Conservation (phyloP, 1,140 invertebrate species). For the Trachymyrmex septentrionalis region DNA sequence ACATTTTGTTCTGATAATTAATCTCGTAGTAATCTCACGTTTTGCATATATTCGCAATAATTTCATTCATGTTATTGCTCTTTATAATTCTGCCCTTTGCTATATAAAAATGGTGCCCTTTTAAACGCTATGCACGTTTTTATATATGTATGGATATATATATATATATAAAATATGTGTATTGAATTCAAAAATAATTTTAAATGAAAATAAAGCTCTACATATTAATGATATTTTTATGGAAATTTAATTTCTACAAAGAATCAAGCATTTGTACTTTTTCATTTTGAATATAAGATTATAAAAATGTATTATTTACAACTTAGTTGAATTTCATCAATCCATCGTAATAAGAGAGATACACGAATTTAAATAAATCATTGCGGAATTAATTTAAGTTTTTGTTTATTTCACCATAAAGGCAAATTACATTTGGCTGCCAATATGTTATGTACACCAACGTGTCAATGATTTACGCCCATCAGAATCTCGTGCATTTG, state of each 20-base stretch:
- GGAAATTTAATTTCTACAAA: not conserved
- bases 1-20: conserved; percentile 43
- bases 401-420: conserved; percentile 4
- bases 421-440: conserved; percentile 6
- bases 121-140: not conserved
- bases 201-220: not conserved
- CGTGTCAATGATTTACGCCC: conserved; percentile 31
- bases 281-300: not conserved
- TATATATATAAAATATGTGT: not conserved
- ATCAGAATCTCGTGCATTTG: conserved; percentile 35
- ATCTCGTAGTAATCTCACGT: conserved; percentile 41
- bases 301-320: not conserved
- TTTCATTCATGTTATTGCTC: not conserved
- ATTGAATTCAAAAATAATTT: conserved; percentile 18
- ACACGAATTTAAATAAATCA: conserved; percentile 15
- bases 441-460: conserved; percentile 22
- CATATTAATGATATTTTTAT: not conserved
- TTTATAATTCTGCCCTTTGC: not conserved
- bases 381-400: conserved; percentile 23
- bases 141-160: not conserved
- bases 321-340: not conserved
- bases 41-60: conserved; percentile 27
- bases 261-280: not conserved
- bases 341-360: not conserved
- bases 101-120: not conserved